Evolutionary conservation across 2,797 vertebrate species (phyloP).

Genomic region (Taenioides sp.): DNA sequence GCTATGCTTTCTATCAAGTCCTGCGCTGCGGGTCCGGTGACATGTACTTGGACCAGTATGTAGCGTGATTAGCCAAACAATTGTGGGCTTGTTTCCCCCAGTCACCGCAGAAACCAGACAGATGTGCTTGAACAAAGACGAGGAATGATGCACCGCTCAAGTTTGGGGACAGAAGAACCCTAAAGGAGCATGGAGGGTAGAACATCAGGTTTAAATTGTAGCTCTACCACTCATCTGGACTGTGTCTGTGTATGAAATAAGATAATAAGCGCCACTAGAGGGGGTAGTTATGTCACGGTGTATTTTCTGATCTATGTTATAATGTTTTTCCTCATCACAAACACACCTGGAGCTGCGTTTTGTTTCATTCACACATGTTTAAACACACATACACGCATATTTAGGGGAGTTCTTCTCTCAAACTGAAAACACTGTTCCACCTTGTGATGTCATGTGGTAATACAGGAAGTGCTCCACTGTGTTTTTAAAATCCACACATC

Average conservation of each 20-base stretch:
- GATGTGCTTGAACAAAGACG: conserved; percentile 60
- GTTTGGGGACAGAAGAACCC: conserved; percentile 60
- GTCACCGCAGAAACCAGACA: conserved; percentile 57
- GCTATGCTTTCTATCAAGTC: conserved; percentile 33
- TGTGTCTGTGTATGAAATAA: conserved; percentile 22
- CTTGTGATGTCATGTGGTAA: no score
- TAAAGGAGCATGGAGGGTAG: conserved; percentile 43
- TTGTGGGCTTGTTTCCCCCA: conserved; percentile 52
- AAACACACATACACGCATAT: no score
- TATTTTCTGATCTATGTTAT: not conserved
- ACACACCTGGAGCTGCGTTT: no score
- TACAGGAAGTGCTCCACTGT: no score
- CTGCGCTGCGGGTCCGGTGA: conserved; percentile 15
- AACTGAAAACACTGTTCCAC: no score
- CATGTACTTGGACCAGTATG: conserved; percentile 28
- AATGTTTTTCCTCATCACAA: no score
- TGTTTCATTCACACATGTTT: no score
- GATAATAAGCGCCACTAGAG: conserved; percentile 39
- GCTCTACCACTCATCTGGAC: conserved; percentile 24
- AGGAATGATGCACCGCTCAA: conserved; percentile 57
- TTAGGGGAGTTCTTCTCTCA: no score
- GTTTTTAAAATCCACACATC: no score
- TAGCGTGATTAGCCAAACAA: conserved; percentile 55
- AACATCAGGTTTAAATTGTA: conserved; percentile 21
- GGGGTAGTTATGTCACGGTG: conserved; percentile 26